Evolutionary conservation across 2,113 vertebrate genomes (phyloP), one percentile per base, ranked within the genome.

Genomic region (Perognathus longimembris): DNA sequence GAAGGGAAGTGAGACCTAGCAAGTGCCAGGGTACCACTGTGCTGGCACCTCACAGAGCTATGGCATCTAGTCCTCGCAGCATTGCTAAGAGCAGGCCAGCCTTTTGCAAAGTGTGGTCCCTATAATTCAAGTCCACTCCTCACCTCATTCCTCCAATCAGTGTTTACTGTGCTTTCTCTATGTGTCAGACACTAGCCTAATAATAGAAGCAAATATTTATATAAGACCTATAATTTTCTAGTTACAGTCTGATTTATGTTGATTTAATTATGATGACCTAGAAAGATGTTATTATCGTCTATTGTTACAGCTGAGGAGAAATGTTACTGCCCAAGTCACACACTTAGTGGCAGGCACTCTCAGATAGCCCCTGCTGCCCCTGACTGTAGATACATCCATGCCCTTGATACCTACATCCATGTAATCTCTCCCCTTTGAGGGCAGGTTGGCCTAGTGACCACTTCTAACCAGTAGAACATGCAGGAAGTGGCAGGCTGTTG

Each of bases 341-440:
- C 4, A 73, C 26, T 57, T 26, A 26, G 32, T 24, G 50, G 59
- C 34, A 54, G 28, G 20, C 22, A 22, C 24, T 32, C 38, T 40
- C 38, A 21, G 8, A 30, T 17, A 34, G 40, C 32, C 32, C 74
- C 74, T 0, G 0, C 30, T 1, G 30, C 1, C 36, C 82, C 32
- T 12, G 20, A 30, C 14, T 34, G n/a, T n/a, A n/a, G n/a, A n/a
- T n/a, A n/a, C n/a, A n/a, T n/a, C n/a, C n/a, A n/a, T n/a, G n/a
- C n/a, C n/a, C 32, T 85, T 38, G 26, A 36, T 34, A 14, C 42
- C 32, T 18, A 12, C 14, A 63, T 17, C 17, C 22, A 5, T 11
- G 17, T 6, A 22, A n/a, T 54, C n/a, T 82, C 75, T 67, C 11
- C 40, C 57, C 22, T 12, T 78, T 20, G 50, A 54, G 81, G 69